Evolutionary conservation across 1,140 invertebrate genomes (phyloP).

Genomic region (Maconellicoccus hirsutus): DNA sequence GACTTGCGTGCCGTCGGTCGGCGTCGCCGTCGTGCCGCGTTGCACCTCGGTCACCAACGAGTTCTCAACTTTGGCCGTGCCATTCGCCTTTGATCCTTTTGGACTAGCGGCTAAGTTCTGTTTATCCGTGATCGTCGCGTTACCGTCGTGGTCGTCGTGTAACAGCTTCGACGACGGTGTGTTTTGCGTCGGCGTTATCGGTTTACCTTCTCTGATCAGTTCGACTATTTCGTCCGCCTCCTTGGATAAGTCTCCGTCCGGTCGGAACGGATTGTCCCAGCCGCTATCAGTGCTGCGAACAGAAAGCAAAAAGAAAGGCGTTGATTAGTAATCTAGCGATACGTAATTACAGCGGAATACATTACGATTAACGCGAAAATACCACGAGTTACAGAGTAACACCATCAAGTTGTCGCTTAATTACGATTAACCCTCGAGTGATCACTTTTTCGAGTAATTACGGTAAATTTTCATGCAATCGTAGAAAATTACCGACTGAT

Average conservation of each 20-base stretch:
- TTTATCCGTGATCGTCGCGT: slow-evolving; percentile 29
- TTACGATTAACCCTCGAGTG: too few relatives aligned
- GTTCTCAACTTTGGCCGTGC: slow-evolving; percentile 33
- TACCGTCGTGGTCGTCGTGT: slow-evolving; percentile 34
- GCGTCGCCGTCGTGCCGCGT: slow-evolving; percentile 28
- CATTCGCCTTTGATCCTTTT: slow-evolving; percentile 35
- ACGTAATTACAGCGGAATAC: too few relatives aligned
- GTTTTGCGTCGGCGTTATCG: slow-evolving; percentile 54
- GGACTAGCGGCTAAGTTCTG: slow-evolving; percentile 33
- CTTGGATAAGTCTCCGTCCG: slow-evolving; percentile 82
- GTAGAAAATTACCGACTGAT: too few relatives aligned
- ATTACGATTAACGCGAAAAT: too few relatives aligned
- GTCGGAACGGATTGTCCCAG: slow-evolving; percentile 94
- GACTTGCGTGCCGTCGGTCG: slow-evolving; percentile 58
- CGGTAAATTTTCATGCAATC: too few relatives aligned
- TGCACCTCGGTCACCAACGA: slow-evolving; percentile 28
- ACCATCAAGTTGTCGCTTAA: too few relatives aligned
- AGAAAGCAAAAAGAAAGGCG: slow-evolving; percentile 23
- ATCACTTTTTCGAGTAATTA: too few relatives aligned
- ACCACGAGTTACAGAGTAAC: too few relatives aligned
- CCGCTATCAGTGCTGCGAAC: slow-evolving; percentile 78
- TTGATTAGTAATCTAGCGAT: background rate
- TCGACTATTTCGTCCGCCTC: slow-evolving; percentile 94
- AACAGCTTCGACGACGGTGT: slow-evolving; percentile 34
- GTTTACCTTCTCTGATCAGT: slow-evolving; percentile 79